Evolutionary conservation across 2,113 vertebrate genomes (phyloP).

Genomic region (Tachysurus vachellii): DNA sequence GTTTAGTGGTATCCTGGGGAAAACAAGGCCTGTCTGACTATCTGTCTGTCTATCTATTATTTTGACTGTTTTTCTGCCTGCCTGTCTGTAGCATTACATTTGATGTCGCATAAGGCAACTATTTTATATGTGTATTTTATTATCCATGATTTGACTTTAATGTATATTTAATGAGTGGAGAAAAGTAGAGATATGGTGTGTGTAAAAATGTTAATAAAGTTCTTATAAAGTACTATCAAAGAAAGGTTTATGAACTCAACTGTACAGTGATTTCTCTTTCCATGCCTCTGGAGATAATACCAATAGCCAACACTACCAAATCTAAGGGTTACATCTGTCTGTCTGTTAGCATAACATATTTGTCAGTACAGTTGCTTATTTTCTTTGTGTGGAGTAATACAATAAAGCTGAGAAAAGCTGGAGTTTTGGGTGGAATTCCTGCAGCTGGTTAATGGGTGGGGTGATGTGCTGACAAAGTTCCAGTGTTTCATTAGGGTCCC

Average conservation of each 20-base stretch:
- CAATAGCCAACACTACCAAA: not conserved
- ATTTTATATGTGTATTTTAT: not conserved
- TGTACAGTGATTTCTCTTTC: not conserved
- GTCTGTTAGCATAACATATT: not conserved
- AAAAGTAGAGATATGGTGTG: not conserved
- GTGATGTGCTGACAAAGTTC: not conserved
- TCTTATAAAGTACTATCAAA: not conserved
- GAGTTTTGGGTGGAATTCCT: not conserved
- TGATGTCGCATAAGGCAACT: not conserved
- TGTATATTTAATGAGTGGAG: not conserved
- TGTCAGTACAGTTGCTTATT: not conserved
- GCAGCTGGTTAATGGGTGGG: slow-evolving; percentile 1
- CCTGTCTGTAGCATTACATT: not conserved
- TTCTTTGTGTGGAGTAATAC: not conserved
- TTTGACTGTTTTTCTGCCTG: too few species aligned
- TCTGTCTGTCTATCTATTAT: not conserved
- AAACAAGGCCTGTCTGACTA: not conserved
- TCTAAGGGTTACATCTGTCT: not conserved
- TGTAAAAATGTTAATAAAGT: not conserved
- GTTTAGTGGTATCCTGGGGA: not conserved
- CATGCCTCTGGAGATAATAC: not conserved
- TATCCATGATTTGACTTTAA: not conserved
- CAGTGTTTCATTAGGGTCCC: not conserved
- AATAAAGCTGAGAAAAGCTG: not conserved
- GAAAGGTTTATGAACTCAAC: not conserved